Base-by-base conservation (phyloP, 2,797 vertebrate genomes). In the Danio albolineatus region DNA sequence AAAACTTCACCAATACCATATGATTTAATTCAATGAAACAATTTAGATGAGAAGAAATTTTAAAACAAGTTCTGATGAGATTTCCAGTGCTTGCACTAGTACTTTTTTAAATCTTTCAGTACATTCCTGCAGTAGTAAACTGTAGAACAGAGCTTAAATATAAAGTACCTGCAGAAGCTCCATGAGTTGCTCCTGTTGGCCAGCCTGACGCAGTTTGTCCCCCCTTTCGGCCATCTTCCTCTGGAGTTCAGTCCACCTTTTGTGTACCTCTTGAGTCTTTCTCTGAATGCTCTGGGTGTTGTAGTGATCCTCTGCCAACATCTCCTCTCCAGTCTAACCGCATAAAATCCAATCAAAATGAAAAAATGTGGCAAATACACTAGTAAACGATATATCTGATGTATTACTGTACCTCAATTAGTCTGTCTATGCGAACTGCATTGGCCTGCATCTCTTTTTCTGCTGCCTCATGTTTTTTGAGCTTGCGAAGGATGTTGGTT, bases 101-200 rank as follows among this genome's bases (percentile, higher is more conserved):
- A n/a, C n/a, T n/a, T n/a, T n/a, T n/a, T n/a, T n/a, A n/a, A n/a
- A n/a, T n/a, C 6, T 10, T 46, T 21, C 14, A 73, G 1, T 46
- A 49, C 36, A 14, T 16, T 66, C 14, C 17, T 21, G 9, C 12
- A 61, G 19, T 12, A 56, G 2, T 8, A 7, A 60, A 14, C 17
- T 51, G n/a, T 60, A 19, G 13, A 21, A n/a, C 12, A 71, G 36
- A 44, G 56, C 4, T 43, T 49, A 16, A 3, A 56, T 5, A 9
- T 43, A 53, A 28, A 59, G 75, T 62, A 91, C 92, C 90, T 89
- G 92, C 78, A 97, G 92, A 43, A 96, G 88, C 86, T 94, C 94
- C 93, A 95, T 96, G 71, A 98, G 94, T 85, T 95, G 95, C 76
- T 95, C 95, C 87, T 96, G 95, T 85, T 94, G 95, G 10, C 94